Evolutionary conservation across 2,797 vertebrate species (phyloP), one percentile per base, ranked within the genome.

Genomic region (Eremophila alpestris): DNA sequence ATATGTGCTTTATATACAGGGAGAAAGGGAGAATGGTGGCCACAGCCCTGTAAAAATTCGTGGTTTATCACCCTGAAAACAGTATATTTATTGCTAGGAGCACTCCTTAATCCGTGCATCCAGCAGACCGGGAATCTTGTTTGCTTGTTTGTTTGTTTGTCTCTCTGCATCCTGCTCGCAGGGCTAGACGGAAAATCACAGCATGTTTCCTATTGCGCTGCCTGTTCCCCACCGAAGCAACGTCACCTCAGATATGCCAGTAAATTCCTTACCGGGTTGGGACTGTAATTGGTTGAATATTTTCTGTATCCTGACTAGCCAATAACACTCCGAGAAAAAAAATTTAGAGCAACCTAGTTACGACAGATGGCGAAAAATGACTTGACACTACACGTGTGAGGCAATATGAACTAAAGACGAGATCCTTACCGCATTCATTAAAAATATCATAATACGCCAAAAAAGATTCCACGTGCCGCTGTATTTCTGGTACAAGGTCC

Each of bases 161-260:
- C 29, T 75, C 90, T 32, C 49, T 41, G 52, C 68, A 16, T 45
- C 65, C 34, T 26, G 29, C 46, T 87, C 26, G 3, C 40, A 20
- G 52, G 43, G 58, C 76, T 70, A 41, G 71, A 55, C 8, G 45
- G 87, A 92, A 86, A 89, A 91, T 36, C 81, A 38, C 36, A 78
- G 76, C 45, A 29, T 87, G 88, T 46, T 92, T 80, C 83, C 74
- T 73, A 38, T 45, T 59, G 85, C 54, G 0, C 49, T 95, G 84
- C n/a, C 49, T 75, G 79, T 32, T 83, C 79, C 77, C 89, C 59
- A 81, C 71, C 32, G 36, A 90, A 96, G 64, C 76, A 93, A 96
- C 94, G 93, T 96, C 96, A 94, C 85, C 59, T 96, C 89, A 95
- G 89, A 96, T 93, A 97, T 95, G 84, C 94, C 80, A 93, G 94